Evolutionary conservation across 2,888 invertebrate species (phyloP), one percentile per base, ranked within the genome.

Genomic region (Protonemura montana): DNA sequence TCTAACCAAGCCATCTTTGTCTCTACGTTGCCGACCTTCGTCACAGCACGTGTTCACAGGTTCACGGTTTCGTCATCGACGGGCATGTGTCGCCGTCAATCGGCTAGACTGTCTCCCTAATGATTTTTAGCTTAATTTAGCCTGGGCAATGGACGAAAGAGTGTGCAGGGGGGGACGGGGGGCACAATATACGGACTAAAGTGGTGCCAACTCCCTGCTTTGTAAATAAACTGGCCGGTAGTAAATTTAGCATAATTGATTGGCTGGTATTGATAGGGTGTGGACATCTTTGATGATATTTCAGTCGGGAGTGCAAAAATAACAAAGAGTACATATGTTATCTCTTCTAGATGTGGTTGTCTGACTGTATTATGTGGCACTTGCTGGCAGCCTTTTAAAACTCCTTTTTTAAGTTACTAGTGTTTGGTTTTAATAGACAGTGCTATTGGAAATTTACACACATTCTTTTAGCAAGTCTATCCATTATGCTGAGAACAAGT

Each of bases 211-310:
- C 16, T 59, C 59, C 6, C 13, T 21, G 59, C 59, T 59, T 16
- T 59, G 59, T 59, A 59, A 59, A 59, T 59, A 59, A 59, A 41
- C 42, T 41, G 28, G 84, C 35, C 35, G 42, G n/a, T 41, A 84
- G 76, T 84, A 84, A 84, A 84, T 84, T 84, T 42, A 30, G 76
- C 41, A 28, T 84, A 84, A 84, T 30, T 76, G 76, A 76, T 42
- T 21, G 26, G 35, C 41, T 59, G 16, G 3, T 59, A 59, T 59
- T 59, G 59, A 59, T 59, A 59, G 59, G 59, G 59, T 59, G 59
- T 59, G 13, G 59, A 59, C 59, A 21, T 10, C 59, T 2, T 21
- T 13, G 59, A 21, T 21, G 7, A 21, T 13, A 3, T 59, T 59
- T 59, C 1, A 21, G 59, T 13, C 21, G 2, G 16, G 59, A 10